These are phyloP conservation scores for Neosilurus mollespiculum DNA, from an alignment of 2,797 vertebrate genomes.

Conservation along the genomic window DNA sequence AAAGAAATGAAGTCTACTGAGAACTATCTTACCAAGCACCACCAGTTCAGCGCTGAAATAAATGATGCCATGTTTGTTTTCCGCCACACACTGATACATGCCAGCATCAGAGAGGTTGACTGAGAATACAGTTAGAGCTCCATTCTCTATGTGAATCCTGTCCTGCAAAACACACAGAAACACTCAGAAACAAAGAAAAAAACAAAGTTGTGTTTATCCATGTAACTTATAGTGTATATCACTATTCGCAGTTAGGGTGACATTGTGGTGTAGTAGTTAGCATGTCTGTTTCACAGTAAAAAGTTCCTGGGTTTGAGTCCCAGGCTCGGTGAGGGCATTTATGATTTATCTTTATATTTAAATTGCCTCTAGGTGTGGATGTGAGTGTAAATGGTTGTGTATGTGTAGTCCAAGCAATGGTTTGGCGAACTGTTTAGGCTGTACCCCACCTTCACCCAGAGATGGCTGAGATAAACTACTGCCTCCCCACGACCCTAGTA, in stretches of 20 bases:
- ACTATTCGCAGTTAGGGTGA: not conserved
- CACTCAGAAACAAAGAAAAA: conserved; percentile 31
- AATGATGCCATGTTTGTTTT: conserved; percentile 93
- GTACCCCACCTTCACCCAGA: too few species aligned
- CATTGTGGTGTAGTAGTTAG: too few species aligned
- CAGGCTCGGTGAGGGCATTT: too few species aligned
- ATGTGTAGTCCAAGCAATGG: too few species aligned
- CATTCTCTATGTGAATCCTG: conserved; percentile 89
- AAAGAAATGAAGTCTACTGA: not conserved
- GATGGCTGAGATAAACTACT: too few species aligned
- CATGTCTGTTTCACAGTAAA: too few species aligned
- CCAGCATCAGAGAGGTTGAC: conserved; percentile 89
- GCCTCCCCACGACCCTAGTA: too few species aligned
- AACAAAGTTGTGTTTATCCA: conserved; percentile 2
- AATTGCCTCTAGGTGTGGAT: too few species aligned
- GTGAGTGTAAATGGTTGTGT: too few species aligned
- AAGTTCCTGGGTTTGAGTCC: too few species aligned
- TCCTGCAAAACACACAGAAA: conserved; percentile 74
- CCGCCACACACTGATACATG: conserved; percentile 94
- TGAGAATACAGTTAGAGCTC: conserved; percentile 82
- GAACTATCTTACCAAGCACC: conserved; percentile 86
- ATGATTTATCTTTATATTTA: too few species aligned
- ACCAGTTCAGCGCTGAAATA: conserved; percentile 90
- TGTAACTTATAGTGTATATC: not conserved
- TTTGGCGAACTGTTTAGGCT: too few species aligned